Conservation (phyloP, 2,113 vertebrate genomes). For the Zingel zingel region DNA sequence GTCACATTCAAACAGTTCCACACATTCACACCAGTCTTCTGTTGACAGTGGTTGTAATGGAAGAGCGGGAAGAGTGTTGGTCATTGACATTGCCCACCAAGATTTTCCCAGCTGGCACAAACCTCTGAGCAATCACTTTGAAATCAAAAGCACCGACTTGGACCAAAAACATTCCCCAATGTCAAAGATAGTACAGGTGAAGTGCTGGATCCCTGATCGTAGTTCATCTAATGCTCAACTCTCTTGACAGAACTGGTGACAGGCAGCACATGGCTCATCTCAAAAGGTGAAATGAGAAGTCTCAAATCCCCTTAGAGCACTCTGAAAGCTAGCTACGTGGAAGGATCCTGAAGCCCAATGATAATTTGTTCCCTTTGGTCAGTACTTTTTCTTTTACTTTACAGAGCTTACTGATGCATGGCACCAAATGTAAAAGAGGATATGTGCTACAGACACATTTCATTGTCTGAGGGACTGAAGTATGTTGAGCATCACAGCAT, state of each 20-base stretch:
- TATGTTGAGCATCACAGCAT: background rate
- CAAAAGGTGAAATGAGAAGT: conserved; percentile 12
- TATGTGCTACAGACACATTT: background rate
- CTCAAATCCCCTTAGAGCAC: conserved; percentile 2
- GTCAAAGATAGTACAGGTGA: conserved; percentile 1
- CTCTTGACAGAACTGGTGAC: conserved; percentile 10
- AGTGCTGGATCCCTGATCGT: background rate
- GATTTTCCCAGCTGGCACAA: background rate
- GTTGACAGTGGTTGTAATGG: background rate
- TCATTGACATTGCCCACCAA: conserved; percentile 5
- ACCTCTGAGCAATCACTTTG: background rate
- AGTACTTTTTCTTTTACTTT: background rate
- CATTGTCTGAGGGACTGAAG: no score
- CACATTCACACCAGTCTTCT: background rate
- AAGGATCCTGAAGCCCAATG: conserved; percentile 4
- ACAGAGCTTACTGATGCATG: conserved; percentile 3
- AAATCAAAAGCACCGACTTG: conserved; percentile 11
- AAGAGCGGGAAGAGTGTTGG: background rate
- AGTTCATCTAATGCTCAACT: conserved; percentile 17
- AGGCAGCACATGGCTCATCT: conserved; percentile 16
- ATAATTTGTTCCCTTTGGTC: conserved; percentile 34
- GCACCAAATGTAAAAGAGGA: background rate
- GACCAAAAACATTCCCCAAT: conserved; percentile 12
- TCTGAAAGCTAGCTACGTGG: background rate
- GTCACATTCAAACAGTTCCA: background rate